phyloP scores from a whole-genome alignment of 2,113 vertebrate genomes.

The Solenodon paradoxus region DNA sequence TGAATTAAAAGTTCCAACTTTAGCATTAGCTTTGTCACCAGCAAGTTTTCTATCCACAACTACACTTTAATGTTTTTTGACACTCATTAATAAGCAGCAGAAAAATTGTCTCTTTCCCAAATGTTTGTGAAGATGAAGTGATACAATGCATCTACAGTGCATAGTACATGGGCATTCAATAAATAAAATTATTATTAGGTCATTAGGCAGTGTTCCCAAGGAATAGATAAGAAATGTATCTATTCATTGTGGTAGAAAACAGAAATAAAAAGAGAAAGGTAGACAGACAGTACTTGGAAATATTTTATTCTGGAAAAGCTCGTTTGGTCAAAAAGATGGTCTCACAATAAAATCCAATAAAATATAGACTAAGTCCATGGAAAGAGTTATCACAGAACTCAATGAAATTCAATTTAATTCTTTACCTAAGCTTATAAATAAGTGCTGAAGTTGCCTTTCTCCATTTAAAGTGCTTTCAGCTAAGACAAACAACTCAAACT shows the following conservation, averaged over 20 bases:
- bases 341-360: conserved; percentile 58
- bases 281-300: conserved; percentile 22
- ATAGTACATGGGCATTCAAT: background rate
- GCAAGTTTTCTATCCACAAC: background rate
- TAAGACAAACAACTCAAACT: conserved; percentile 64
- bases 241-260: conserved; percentile 29
- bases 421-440: conserved; percentile 69
- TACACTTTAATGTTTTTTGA: background rate
- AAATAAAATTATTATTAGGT: conserved; percentile 3
- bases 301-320: conserved; percentile 53
- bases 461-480: conserved; percentile 69
- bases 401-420: conserved; percentile 62
- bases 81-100: background rate
- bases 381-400: conserved; percentile 46
- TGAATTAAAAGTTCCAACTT: background rate
- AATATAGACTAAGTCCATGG: conserved; percentile 39
- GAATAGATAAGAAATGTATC: background rate
- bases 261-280: conserved; percentile 25
- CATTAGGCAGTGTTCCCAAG: background rate
- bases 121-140: background rate
- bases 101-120: background rate
- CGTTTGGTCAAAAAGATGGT: conserved; percentile 59
- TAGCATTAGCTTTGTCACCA: background rate
- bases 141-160: background rate
- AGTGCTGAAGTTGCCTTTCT: conserved; percentile 54